A percentile compares a stretch with the other conserved stretches of the same genome.
phyloP scores from a whole-genome alignment of 2,797 vertebrate genomes.

The Sebastes variabilis region DNA sequence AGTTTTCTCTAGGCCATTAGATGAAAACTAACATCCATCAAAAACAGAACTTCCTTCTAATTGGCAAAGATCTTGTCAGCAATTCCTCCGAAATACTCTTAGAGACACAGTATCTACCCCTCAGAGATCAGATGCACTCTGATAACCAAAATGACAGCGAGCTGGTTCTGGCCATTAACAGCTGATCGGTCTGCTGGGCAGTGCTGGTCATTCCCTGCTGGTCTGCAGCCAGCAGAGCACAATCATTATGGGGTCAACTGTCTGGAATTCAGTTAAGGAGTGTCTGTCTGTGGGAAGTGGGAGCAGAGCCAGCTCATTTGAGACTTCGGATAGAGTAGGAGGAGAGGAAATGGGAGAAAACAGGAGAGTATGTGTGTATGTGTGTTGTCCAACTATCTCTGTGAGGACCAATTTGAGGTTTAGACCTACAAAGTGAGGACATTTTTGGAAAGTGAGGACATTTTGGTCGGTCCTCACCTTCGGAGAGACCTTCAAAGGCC shows the following conservation, averaged over 20 bases:
- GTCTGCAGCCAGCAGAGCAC: background rate
- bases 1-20: constrained; percentile 20
- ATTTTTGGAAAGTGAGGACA: too few species aligned
- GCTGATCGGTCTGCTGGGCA: constrained; percentile 2
- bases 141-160: background rate
- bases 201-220: constrained; percentile 14
- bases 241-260: constrained; percentile 26
- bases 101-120: background rate
- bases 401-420: too few species aligned
- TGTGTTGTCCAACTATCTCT: background rate
- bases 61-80: background rate
- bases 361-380: background rate
- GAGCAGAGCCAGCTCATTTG: constrained; percentile 8
- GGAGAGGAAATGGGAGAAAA: constrained; percentile 15
- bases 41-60: constrained; percentile 21
- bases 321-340: constrained; percentile 19
- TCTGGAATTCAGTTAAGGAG: constrained; percentile 13
- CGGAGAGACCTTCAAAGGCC: too few species aligned
- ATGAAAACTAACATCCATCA: background rate
- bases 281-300: constrained; percentile 46
- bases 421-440: too few species aligned
- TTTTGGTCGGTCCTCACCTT: too few species aligned
- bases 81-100: background rate
- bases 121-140: background rate
- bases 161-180: constrained; percentile 3